phyloP scores from a whole-genome alignment of 1,140 invertebrate genomes.

The Zaprionus ornatus region DNA sequence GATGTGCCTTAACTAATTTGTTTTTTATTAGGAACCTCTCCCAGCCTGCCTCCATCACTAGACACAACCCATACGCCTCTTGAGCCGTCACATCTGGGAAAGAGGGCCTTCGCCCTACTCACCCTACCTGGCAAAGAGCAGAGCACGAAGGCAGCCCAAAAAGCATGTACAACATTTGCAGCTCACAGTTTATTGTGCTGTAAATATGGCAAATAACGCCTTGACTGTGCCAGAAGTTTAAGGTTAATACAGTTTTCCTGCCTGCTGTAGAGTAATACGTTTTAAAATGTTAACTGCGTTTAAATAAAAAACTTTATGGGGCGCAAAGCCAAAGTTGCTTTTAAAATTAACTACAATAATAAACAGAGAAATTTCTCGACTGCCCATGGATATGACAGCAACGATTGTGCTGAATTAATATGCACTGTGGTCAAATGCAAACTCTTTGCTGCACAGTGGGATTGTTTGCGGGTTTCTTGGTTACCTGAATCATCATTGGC shows the following conservation, averaged over 20 bases:
- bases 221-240: neutral
- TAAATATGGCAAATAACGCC: conserved; percentile 65
- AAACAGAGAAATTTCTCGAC: conserved; percentile 30
- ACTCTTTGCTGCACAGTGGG: neutral
- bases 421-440: neutral
- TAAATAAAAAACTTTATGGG: conserved; percentile 59
- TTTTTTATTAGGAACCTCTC: conserved; percentile 65
- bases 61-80: neutral
- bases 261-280: conserved; percentile 2
- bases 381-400: neutral
- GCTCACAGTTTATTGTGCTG: conserved; percentile 63
- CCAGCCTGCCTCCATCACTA: neutral
- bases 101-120: too few species aligned
- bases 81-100: conserved; percentile 6
- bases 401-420: neutral
- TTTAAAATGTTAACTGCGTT: conserved; percentile 68
- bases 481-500: conserved; percentile 24
- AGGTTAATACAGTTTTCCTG: conserved; percentile 26
- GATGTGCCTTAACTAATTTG: conserved; percentile 75
- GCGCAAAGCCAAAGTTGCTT: conserved; percentile 54
- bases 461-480: neutral
- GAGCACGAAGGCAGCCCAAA: conserved; percentile 20
- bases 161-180: conserved; percentile 42
- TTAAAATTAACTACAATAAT: conserved; percentile 71
- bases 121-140: neutral